Percentiles rank a stretch among this genome's conserved stretches.
Conservation (phyloP, 2,888 invertebrate genomes). For the Ecdyonurus torrentis region DNA sequence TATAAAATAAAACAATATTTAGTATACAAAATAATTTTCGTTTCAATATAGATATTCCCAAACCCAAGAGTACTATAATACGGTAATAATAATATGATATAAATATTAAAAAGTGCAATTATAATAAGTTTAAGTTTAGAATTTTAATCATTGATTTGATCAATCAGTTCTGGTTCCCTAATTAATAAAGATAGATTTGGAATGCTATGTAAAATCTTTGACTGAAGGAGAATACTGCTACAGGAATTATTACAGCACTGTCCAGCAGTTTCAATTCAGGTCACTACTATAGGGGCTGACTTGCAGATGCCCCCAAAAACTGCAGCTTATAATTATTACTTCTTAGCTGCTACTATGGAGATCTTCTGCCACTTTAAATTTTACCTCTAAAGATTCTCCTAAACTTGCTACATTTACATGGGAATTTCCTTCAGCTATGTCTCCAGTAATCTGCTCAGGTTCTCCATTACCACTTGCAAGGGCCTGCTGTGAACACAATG, state of each 20-base stretch:
- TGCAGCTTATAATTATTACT: too few species aligned
- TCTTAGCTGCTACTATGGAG: neutral
- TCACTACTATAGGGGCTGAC: neutral
- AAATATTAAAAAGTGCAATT: too few species aligned
- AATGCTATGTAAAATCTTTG: neutral
- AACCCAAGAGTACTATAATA: too few species aligned
- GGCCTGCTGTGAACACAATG: neutral
- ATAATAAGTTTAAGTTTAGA: too few species aligned
- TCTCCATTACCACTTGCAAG: constrained; percentile 6
- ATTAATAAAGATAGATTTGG: neutral
- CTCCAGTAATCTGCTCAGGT: constrained; percentile 14
- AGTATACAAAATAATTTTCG: too few species aligned
- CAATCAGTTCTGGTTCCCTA: neutral
- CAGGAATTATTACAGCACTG: too few species aligned
- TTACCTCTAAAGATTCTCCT: constrained; percentile 11
- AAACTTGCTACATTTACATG: too few species aligned
- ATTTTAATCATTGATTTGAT: neutral
- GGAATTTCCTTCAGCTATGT: constrained; percentile 10
- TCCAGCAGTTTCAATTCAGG: neutral
- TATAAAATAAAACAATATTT: too few species aligned
- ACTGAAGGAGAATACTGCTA: neutral
- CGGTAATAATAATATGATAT: too few species aligned
- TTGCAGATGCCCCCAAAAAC: neutral
- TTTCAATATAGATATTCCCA: too few species aligned
- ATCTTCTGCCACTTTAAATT: constrained; percentile 11